A percentile compares a stretch with the other conserved stretches of the same genome.
Conservation (phyloP, 2,888 invertebrate genomes). For the Bombyx huttoni region DNA sequence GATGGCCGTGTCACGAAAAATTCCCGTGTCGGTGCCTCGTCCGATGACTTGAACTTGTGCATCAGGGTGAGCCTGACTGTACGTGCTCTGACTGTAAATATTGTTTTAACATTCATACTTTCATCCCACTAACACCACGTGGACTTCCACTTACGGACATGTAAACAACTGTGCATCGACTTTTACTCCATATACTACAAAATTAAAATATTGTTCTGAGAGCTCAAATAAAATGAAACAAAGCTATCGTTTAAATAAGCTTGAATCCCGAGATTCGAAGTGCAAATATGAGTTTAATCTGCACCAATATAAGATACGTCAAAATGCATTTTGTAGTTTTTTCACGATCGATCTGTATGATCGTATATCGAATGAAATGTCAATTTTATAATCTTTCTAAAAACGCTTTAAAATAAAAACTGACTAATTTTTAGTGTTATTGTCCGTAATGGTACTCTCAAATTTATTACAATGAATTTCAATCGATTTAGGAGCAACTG, state of each 20-base stretch:
- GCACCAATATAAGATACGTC: too few relatives aligned
- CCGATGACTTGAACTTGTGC: slow-evolving; percentile 25
- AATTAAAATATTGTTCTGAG: too few relatives aligned
- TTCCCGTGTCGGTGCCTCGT: slow-evolving; percentile 18
- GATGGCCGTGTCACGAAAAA: slow-evolving; percentile 22
- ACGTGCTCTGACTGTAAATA: slow-evolving; percentile 44
- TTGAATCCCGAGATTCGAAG: too few relatives aligned
- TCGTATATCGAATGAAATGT: too few relatives aligned
- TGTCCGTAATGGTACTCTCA: background rate
- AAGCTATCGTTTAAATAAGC: too few relatives aligned
- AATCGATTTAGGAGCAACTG: slow-evolving; percentile 7
- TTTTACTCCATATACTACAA: background rate
- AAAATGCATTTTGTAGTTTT: too few relatives aligned
- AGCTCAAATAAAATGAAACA: too few relatives aligned
- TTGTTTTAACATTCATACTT: slow-evolving; percentile 17
- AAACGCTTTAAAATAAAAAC: too few relatives aligned
- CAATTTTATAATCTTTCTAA: too few relatives aligned
- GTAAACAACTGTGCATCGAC: slow-evolving; percentile 1
- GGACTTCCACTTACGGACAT: slow-evolving; percentile 2
- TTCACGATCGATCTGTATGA: too few relatives aligned
- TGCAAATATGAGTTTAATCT: too few relatives aligned
- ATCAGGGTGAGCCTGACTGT: slow-evolving; percentile 27
- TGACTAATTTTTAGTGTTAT: background rate
- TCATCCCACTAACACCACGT: slow-evolving; percentile 18
- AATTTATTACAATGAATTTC: background rate